Evolutionary conservation across 2,888 invertebrate species (phyloP), one percentile per base, ranked within the genome.

Genomic region (Tupiocoris notatus): DNA sequence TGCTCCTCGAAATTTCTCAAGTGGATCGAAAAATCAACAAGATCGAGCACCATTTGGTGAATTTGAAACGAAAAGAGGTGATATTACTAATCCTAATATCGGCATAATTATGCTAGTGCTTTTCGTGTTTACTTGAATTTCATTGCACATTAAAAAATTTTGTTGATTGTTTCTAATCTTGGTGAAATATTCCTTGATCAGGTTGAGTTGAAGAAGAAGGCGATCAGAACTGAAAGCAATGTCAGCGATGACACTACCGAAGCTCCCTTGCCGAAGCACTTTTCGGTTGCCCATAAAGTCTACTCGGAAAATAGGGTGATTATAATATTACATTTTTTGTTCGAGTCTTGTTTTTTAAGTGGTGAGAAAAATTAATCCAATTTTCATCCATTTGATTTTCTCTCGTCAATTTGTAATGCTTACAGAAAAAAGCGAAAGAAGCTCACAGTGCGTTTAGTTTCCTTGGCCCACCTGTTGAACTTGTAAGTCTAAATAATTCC

Each of bases 11-110:
- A 84, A 96, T 98, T 82, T 91, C 92, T 79, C 93, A 93, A 86
- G 93, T 97, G 81, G 98, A 98, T 85, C 87, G 93, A 66, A 96
- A 98, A 85, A 97, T 98, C 83, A 91, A 92, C 79, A 90, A 94
- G 82, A 91, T 94, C 56, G 96, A 97, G 82, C 89, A 91, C 80
- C 91, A 92, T 81, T 91, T 96, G 81, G 86, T 88, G 65, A 93
- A 94, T 83, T 86, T 96, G 79, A 91, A 92, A 82, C 95, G 95
- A 86, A 95, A 95, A 84, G 79, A 81, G 79, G 79, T 80, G 64
- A 17, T 1, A 67, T 16, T 20, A 9, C 59, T 3, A 18, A 9
- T 59, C 3, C 17, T 9, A 18, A 59, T 9, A 59, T 59, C 16
- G 3, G 7, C 6, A 39, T 7, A 39, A 39, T n/a, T n/a, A n/a